Evolutionary conservation across 2,888 invertebrate species (phyloP).

Genomic region (Hypolimnas misippus): DNA sequence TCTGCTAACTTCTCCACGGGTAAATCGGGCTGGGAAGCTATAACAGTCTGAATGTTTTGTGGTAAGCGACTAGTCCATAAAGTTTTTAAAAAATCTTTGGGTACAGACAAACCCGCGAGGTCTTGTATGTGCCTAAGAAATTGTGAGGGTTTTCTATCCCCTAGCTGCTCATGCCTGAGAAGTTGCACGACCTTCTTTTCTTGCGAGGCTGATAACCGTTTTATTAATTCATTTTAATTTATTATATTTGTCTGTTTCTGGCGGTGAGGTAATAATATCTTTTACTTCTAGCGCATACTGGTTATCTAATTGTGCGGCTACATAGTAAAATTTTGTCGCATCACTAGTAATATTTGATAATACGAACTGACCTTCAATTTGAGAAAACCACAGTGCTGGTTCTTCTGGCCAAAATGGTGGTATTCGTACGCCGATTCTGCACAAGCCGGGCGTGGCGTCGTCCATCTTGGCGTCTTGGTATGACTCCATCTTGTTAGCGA

Average conservation of each 20-base stretch:
- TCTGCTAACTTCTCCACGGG: background rate
- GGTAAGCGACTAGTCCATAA: too few species aligned
- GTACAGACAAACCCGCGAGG: too few species aligned
- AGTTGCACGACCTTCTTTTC: background rate
- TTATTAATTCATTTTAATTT: background rate
- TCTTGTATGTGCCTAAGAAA: background rate
- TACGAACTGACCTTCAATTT: background rate
- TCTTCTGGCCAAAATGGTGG: background rate
- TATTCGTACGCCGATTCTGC: too few species aligned
- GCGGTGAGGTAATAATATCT: background rate
- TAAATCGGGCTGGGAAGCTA: conserved; percentile 14
- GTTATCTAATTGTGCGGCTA: background rate
- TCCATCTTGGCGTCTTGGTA: too few species aligned
- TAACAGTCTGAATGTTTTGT: conserved; percentile 13
- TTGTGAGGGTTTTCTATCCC: background rate
- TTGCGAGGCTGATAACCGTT: background rate
- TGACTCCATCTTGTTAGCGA: too few species aligned
- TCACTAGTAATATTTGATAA: background rate
- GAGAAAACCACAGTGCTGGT: background rate
- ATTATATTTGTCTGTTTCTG: background rate
- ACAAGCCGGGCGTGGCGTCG: too few species aligned
- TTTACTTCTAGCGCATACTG: background rate
- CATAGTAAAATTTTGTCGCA: background rate
- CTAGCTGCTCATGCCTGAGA: background rate
- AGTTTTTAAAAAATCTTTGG: too few species aligned